Evolutionary conservation across 2,888 invertebrate species (phyloP), one percentile per base, ranked within the genome.

Genomic region (Chydorus sphaericus): DNA sequence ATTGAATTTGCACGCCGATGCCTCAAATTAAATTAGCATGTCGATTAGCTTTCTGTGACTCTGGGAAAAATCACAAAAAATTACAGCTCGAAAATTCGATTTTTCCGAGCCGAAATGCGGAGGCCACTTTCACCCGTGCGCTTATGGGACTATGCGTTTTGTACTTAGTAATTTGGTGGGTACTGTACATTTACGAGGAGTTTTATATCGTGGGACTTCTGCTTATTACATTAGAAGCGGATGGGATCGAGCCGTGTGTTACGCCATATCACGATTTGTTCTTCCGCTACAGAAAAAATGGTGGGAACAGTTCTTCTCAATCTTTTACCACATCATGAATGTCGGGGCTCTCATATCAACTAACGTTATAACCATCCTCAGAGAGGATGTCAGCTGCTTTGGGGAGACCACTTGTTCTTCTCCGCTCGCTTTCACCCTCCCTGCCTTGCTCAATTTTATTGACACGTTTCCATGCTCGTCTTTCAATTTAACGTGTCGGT

Each of bases 171-270:
- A 23, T 23, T 18, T 55, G n/a, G n/a, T n/a, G n/a, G 16, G n/a
- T 10, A 28, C 29, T n/a, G n/a, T 26, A 55, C n/a, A n/a, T n/a
- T 4, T 55, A 7, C 62, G 73, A 73, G 59, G 59, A 63, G 54
- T 68, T 74, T 37, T 69, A 73, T 5, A 65, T 73, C 56, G 60
- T 73, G 30, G 77, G 75, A 0, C 65, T 78, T 37, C 59, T 72
- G 1, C 65, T n/a, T n/a, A n/a, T 96, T 63, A 91, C 91, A 0
- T 64, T 92, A 14, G 93, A 92, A 0, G 91, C 92, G 0, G 94
- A 94, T 2, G 93, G 93, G 2, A 96, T 96, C 63, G 96, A 96
- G 66, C 93, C 94, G 0, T 94, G 93, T 65, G 93, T 96, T 0
- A 78, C 90, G 0, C 89, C 94, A 0, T 94, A 96, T 68, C 96